Percentiles rank a stretch among this genome's conserved stretches.
Conservation (phyloP, 2,888 invertebrate species). For the Chrysolina oricalcia region DNA sequence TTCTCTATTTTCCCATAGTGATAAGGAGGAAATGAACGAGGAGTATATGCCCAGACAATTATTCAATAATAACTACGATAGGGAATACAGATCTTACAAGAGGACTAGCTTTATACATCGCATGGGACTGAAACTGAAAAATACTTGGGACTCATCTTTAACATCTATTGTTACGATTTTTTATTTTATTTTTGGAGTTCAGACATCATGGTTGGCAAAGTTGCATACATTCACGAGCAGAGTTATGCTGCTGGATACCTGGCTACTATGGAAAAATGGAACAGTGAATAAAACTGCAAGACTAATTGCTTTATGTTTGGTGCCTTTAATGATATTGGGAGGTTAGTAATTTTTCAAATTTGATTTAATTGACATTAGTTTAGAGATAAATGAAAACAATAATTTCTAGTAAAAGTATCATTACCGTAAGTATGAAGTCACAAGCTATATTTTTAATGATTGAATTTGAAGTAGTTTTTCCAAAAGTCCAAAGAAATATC, state of each 20-base stretch:
- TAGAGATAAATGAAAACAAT: too few species aligned
- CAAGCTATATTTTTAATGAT: too few species aligned
- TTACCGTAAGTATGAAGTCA: too few species aligned
- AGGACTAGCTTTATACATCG: conserved; percentile 39
- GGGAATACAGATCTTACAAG: conserved; percentile 44
- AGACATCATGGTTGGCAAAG: conserved; percentile 61
- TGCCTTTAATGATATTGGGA: conserved; percentile 74
- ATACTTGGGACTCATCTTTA: conserved; percentile 44
- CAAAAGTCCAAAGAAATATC: too few species aligned
- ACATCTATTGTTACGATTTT: conserved; percentile 56
- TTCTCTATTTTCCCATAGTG: conserved; percentile 49
- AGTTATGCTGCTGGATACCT: conserved; percentile 70
- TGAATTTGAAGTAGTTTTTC: too few species aligned
- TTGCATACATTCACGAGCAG: conserved; percentile 65
- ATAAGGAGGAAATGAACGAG: conserved; percentile 22
- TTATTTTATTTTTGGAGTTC: conserved; percentile 57
- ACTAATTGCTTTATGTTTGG: conserved; percentile 69
- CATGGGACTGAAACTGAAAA: conserved; percentile 49
- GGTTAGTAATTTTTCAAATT: conserved; percentile 71
- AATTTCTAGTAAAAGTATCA: too few species aligned
- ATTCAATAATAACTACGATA: conserved; percentile 57
- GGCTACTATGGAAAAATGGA: conserved; percentile 64
- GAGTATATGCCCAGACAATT: conserved; percentile 45
- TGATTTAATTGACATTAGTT: background rate
- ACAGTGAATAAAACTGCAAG: conserved; percentile 55